Evolutionary conservation across 2,797 vertebrate species (phyloP), one percentile per base, ranked within the genome.

Genomic region (Cyprinella venusta): DNA sequence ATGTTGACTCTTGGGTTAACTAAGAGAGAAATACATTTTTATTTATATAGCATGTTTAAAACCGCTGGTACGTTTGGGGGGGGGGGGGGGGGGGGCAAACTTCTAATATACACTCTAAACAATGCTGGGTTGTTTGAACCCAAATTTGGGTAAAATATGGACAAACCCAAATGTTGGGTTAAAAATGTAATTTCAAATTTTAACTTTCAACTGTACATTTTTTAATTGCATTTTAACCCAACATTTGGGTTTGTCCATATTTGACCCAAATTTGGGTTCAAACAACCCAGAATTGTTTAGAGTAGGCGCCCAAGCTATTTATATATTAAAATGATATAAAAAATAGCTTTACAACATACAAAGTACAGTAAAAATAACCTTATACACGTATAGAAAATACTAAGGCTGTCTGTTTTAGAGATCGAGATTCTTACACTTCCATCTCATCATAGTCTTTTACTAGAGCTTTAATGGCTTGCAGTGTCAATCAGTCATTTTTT

Each of bases 381-480:
- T 24, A 15, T 26, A 61, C 2, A 13, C 24, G 59, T 36, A 74
- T 54, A 33, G 10, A n/a, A 21, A 3, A n/a, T 6, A 61, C 9
- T 36, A 13, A 52, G 12, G 26, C 6, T 26, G 12, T 12, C 33
- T 75, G 21, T 26, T n/a, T 36, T 15, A 26, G 56, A 26, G 56
- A 24, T 24, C 5, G 1, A 59, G 56, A 5, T 26, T 19, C 59
- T 40, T 42, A 63, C 16, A 76, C 26, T 77, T 77, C 5, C 24
- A 0, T 48, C 15, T 24, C 54, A 76, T 40, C 7, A 4, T 12
- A 76, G 45, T 16, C 48, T 30, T 70, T 70, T 50, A 45, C n/a
- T 50, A 50, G 42, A 30, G 52, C 52, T 75, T 40, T 56, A 75
- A 56, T 75, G 52, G 56, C 30, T 75, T 56, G 50, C 30, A 56